phyloP scores from a whole-genome alignment of 2,113 vertebrate genomes.

The Pelvicachromis taeniatus region DNA sequence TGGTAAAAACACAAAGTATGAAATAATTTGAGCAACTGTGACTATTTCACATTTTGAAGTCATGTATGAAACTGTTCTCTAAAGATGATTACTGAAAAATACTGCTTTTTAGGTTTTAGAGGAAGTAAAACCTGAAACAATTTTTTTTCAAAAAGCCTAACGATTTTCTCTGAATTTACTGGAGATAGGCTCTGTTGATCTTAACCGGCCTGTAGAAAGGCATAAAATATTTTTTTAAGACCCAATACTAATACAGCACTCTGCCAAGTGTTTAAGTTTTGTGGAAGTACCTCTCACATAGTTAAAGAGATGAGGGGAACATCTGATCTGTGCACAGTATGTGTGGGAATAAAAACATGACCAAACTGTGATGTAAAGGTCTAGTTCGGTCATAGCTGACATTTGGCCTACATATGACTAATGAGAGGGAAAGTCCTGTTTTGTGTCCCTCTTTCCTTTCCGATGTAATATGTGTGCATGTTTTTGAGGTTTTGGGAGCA shows the following conservation, averaged over 20 bases:
- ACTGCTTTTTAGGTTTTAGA: not conserved
- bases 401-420: not conserved
- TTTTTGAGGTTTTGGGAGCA: not conserved
- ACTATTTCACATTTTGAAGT: not conserved
- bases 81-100: not conserved
- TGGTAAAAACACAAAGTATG: not conserved
- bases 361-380: not conserved
- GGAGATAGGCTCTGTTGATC: not conserved
- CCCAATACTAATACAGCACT: not conserved
- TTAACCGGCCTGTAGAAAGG: not conserved
- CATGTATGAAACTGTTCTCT: not conserved
- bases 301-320: not conserved
- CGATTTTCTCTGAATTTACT: not conserved
- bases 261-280: not conserved
- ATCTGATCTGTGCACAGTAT: not conserved
- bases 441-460: not conserved
- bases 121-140: constrained; percentile 34
- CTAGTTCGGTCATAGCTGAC: not conserved
- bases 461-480: not conserved
- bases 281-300: not conserved
- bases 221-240: not conserved
- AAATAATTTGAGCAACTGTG: not conserved
- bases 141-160: not conserved
- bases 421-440: constrained; percentile 27
- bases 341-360: not conserved